Evolutionary conservation across 2,888 invertebrate species (phyloP), one percentile per base, ranked within the genome.

Genomic region (Caenorhabditis doughertyi): DNA sequence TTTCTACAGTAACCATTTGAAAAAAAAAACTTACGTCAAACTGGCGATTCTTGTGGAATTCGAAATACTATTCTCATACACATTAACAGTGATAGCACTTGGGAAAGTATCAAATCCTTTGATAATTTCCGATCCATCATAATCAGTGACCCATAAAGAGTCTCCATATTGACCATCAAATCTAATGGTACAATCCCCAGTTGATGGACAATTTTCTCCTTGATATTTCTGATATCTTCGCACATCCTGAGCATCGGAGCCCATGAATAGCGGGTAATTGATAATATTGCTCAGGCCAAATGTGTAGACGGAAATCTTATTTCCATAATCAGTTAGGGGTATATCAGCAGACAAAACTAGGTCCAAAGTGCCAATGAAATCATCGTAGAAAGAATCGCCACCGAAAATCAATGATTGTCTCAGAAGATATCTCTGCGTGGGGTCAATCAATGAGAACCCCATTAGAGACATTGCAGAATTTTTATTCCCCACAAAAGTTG

Each of bases 201-300:
- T 51, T 2, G 51, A 51, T 13, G 72, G 72, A 39, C 60, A 60
- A 25, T 72, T 72, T n/a, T 16, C 32, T 21, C 72, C 72, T 16
- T 42, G 2, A 25, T 72, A 72, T 11, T 8, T 39, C 21, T 23
- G 13, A 42, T 18, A 18, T 8, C 3, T 32, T 18, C 42, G 35
- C 3, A 21, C 16, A 49, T 71, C 60, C 11, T 29, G 21, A 49
- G 3, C 9, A 27, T 65, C 13, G 3, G 42, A 42, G 8, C 32
- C 49, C 64, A 65, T 65, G 9, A 49, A 65, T 0, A 65, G 18
- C 3, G 64, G 49, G 32, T 49, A 49, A 23, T 65, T 13, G n/a
- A 65, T 18, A 7, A 11, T 8, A 29, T 2, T 64, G 29, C 25
- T 42, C 23, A 65, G 47, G 11, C 49, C 49, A 49, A 49, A 65